Evolutionary conservation across 1,140 invertebrate species (phyloP).

Genomic region (Whitmania pigra): DNA sequence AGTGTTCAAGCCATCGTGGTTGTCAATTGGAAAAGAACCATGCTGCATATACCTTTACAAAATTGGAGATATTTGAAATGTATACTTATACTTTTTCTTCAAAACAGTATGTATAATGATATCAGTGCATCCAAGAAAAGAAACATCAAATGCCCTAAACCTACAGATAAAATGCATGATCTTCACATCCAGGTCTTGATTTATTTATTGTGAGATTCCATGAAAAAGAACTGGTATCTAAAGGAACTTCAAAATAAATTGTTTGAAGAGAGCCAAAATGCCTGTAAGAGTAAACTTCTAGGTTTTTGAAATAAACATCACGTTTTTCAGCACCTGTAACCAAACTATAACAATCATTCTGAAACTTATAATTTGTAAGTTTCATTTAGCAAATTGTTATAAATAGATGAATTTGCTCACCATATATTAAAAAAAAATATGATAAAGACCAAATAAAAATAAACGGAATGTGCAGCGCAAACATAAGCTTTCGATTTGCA

Average conservation of each 20-base stretch:
- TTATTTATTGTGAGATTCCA: conserved; percentile 5
- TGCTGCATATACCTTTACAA: neutral
- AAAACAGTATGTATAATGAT: too few relatives aligned
- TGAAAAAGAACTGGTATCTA: neutral
- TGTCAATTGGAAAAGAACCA: conserved; percentile 7
- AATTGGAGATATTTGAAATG: too few relatives aligned
- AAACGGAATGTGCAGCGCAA: too few relatives aligned
- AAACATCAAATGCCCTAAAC: neutral
- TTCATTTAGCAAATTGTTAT: too few relatives aligned
- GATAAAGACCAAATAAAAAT: too few relatives aligned
- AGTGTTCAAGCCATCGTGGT: neutral
- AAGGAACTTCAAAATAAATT: neutral
- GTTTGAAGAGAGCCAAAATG: conserved; percentile 7
- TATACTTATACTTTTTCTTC: too few relatives aligned
- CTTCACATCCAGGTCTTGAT: neutral
- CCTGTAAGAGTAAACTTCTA: conserved; percentile 9
- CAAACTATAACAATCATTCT: too few relatives aligned
- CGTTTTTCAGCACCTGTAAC: too few relatives aligned
- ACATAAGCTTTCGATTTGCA: too few relatives aligned
- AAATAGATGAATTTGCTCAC: too few relatives aligned
- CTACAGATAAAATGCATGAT: neutral
- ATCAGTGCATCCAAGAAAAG: neutral
- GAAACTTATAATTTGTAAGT: too few relatives aligned
- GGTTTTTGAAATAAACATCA: neutral
- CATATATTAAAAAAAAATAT: too few relatives aligned